Evolutionary conservation across 2,888 invertebrate species (phyloP).

Genomic region (Cactoblastis cactorum): DNA sequence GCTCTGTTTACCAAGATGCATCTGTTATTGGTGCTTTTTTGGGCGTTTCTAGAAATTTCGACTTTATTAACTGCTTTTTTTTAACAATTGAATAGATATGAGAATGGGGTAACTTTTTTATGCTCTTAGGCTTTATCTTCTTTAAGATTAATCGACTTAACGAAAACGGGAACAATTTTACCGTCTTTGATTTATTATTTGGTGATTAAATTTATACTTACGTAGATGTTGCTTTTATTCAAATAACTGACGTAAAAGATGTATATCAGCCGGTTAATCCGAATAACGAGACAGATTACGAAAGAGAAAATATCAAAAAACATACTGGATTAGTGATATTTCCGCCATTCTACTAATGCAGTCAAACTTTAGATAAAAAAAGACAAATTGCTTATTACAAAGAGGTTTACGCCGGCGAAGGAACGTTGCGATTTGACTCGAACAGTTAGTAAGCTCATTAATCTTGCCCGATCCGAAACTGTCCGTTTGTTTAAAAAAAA

Average conservation of each 20-base stretch:
- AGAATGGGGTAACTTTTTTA: conserved; percentile 32
- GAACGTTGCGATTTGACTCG: conserved; percentile 49
- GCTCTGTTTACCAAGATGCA: conserved; percentile 58
- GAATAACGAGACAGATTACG: neutral
- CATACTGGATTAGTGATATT: conserved; percentile 1
- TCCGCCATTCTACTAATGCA: conserved; percentile 11
- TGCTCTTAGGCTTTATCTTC: neutral
- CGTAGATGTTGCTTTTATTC: neutral
- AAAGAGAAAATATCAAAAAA: neutral
- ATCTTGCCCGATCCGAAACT: conserved; percentile 60
- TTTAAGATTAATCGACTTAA: neutral
- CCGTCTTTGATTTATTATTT: neutral
- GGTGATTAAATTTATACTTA: neutral
- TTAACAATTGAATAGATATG: neutral
- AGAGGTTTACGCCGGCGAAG: conserved; percentile 47
- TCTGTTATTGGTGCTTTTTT: conserved; percentile 52
- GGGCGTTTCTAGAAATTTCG: conserved; percentile 29
- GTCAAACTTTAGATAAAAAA: conserved; percentile 24
- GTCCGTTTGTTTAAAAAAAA: conserved; percentile 62
- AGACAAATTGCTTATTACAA: conserved; percentile 50
- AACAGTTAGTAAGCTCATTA: conserved; percentile 59
- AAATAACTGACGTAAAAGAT: neutral
- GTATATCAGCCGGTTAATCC: too few relatives aligned
- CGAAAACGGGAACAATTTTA: neutral
- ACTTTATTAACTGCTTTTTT: conserved; percentile 20